Percentiles rank a stretch among this genome's conserved stretches.
Conservation (phyloP, 2,113 vertebrate species). For the Laterallus jamaicensis region DNA sequence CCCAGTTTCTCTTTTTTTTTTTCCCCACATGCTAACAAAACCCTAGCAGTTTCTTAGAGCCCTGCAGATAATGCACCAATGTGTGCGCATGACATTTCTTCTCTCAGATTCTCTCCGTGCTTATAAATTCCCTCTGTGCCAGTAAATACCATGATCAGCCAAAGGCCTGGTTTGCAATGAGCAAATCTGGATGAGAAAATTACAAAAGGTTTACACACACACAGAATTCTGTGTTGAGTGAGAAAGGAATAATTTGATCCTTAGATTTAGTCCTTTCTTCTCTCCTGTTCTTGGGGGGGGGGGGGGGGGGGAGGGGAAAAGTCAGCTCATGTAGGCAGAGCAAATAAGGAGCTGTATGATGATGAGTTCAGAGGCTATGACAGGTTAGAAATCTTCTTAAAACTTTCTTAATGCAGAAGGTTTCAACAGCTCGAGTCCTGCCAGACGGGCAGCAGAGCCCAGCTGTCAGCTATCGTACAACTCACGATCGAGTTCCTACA, state of each 20-base stretch:
- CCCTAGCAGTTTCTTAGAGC: constrained; percentile 4
- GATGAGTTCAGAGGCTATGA: neutral
- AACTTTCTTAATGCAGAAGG: neutral
- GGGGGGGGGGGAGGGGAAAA: no score
- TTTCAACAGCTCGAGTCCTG: neutral
- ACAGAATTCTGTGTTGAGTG: neutral
- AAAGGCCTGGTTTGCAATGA: neutral
- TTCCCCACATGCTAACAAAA: neutral
- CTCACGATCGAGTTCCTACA: neutral
- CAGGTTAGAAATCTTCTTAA: neutral
- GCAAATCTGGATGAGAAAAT: neutral
- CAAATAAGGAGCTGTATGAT: neutral
- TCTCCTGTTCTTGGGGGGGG: neutral
- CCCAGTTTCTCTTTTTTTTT: constrained; percentile 42
- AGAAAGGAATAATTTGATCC: neutral
- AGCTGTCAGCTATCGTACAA: neutral
- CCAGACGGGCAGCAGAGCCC: neutral
- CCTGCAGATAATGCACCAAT: neutral
- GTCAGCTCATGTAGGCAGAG: neutral
- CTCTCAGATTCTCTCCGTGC: neutral
- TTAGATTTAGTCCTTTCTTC: neutral
- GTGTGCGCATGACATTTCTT: neutral
- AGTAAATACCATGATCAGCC: neutral
- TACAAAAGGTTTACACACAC: neutral
- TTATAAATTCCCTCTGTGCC: neutral